A percentile compares a stretch with the other conserved stretches of the same genome.
These are phyloP conservation scores for Ditula angustiorana DNA, from an alignment of 2,888 invertebrate genomes.

Conservation along the genomic window DNA sequence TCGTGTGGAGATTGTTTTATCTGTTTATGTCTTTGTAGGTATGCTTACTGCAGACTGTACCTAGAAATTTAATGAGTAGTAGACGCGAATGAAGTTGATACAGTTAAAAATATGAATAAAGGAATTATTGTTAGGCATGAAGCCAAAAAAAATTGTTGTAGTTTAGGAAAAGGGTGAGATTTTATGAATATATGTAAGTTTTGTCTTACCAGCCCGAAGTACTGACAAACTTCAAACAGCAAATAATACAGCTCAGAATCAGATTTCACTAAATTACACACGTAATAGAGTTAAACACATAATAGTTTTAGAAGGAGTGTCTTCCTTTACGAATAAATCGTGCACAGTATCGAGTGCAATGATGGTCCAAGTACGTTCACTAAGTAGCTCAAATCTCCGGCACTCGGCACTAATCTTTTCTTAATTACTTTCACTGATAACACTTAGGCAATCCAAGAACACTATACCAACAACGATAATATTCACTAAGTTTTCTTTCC, in stretches of 20 bases:
- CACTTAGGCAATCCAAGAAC: not conserved
- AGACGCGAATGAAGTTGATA: too few relatives aligned
- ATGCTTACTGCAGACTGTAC: too few relatives aligned
- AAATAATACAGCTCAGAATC: constrained; percentile 6
- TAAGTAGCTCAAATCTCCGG: not conserved
- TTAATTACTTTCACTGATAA: constrained; percentile 34
- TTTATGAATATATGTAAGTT: too few relatives aligned
- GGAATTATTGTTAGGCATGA: too few relatives aligned
- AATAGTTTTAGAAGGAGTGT: constrained; percentile 53
- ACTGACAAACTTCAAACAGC: constrained; percentile 3
- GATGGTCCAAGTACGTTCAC: constrained; percentile 20
- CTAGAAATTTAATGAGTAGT: too few relatives aligned
- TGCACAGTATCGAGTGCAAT: constrained; percentile 55
- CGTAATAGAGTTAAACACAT: not conserved
- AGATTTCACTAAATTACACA: constrained; percentile 30
- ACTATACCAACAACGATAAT: constrained; percentile 5
- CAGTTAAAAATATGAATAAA: too few relatives aligned
- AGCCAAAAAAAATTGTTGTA: too few relatives aligned
- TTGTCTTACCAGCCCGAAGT: constrained; percentile 11
- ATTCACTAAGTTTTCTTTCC: constrained; percentile 1
- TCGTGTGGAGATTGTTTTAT: too few relatives aligned
- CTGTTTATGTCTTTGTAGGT: too few relatives aligned
- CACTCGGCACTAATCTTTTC: not conserved
- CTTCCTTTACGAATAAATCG: constrained; percentile 56
- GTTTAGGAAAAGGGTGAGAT: too few relatives aligned